Evolutionary conservation across 2,797 vertebrate genomes (phyloP), one percentile per base, ranked within the genome.

Genomic region (Acrossocheilus fasciatus): DNA sequence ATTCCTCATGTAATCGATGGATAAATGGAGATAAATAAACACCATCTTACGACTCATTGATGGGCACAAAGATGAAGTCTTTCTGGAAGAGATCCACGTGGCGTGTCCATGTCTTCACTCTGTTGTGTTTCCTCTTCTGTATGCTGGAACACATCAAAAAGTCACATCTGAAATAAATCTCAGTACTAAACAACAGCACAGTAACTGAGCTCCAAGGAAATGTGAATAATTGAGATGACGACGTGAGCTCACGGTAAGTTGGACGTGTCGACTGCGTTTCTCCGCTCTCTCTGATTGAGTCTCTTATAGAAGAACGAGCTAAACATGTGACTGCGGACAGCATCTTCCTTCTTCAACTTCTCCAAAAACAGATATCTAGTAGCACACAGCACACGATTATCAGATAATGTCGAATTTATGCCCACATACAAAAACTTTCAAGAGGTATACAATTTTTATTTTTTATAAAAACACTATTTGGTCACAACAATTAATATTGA

Each of bases 301-400:
- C 98, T 94, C 94, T 99, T 99, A 91, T 99, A 99, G 86, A 99
- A 99, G 93, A 99, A 99, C 7, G 98, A 99, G 94, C 98, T 99
- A 92, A 99, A 99, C 57, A 99, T 95, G 50, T 99, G 98, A 94
- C 98, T 99, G 88, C 96, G 96, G 52, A 97, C 95, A 72, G 98
- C 97, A 54, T 99, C 97, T 90, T 98, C 97, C 86, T 97, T 97
- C 94, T 96, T 97, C 88, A 99, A 93, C 88, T 97, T 98, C 94
- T 99, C 98, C 93, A 99, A 94, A 91, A 99, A 97, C 94, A 99
- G 96, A 94, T 98, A 99, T 90, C 98, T 99, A 85, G 76, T 9
- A 82, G 26, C 20, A 84, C 15, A 36, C 10, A 87, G 10, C 82
- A 88, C 76, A 75, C 90, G 95, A 95, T 96, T 95, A 45, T 34